Percentiles rank a stretch among this genome's conserved stretches.
phyloP scores from a whole-genome alignment of 2,888 invertebrate species.

The Silvanus unidentatus region DNA sequence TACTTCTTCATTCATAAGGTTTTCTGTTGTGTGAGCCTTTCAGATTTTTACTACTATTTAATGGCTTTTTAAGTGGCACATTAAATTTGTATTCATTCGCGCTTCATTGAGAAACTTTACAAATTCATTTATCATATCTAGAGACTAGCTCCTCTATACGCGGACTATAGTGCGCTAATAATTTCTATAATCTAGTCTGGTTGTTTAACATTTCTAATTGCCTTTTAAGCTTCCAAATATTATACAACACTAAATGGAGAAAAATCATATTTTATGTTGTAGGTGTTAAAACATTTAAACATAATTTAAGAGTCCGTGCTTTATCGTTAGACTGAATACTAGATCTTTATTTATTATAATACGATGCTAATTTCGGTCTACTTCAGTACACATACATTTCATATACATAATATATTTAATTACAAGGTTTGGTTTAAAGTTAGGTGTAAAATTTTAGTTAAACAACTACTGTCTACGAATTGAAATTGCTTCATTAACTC shows the following conservation, averaged over 20 bases:
- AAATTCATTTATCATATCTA: constrained; percentile 8
- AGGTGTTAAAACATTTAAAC: constrained; percentile 2
- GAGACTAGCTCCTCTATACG: too few species aligned
- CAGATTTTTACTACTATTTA: constrained; percentile 38
- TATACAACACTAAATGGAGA: too few species aligned
- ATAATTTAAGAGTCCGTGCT: constrained; percentile 2
- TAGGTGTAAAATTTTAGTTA: constrained; percentile 26
- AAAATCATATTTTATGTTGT: too few species aligned
- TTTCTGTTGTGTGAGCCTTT: constrained; percentile 31
- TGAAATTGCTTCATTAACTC: constrained; percentile 28
- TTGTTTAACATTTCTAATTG: too few species aligned
- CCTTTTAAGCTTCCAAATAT: too few species aligned
- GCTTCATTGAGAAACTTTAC: constrained; percentile 3
- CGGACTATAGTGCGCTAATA: too few species aligned
- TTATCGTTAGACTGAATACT: constrained; percentile 1
- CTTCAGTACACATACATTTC: constrained; percentile 9
- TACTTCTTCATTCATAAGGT: constrained; percentile 43
- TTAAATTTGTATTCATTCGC: constrained; percentile 10
- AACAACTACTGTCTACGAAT: constrained; percentile 26
- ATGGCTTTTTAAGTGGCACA: constrained; percentile 42
- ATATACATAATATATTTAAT: constrained; percentile 20
- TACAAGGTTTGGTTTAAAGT: constrained; percentile 22
- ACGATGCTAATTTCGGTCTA: constrained; percentile 21
- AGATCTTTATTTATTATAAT: constrained; percentile 19
- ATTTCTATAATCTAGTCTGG: too few species aligned